Percentiles rank a stretch among this genome's conserved stretches.
Evolutionary conservation across 2,888 invertebrate species (phyloP).

Genomic region (Epistrophella euchroma): DNA sequence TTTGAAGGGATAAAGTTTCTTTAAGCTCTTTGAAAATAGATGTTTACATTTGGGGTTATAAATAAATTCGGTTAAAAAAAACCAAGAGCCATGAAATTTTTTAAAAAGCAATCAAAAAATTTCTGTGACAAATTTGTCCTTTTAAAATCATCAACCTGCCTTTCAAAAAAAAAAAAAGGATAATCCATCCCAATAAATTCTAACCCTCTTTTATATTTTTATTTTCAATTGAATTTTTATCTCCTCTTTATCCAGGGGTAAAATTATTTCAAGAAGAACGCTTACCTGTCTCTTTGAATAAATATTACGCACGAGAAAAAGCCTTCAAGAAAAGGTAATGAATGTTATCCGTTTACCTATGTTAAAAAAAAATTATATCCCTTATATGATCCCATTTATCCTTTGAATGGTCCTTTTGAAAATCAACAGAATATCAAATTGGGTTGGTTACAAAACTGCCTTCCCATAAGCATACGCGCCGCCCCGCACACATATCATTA

Average conservation of each 20-base stretch:
- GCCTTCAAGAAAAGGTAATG: conserved; percentile 22
- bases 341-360: conserved; percentile 26
- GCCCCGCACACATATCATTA: conserved; percentile 9
- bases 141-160: conserved; percentile 16
- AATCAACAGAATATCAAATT: conserved; percentile 70
- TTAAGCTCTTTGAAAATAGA: not conserved
- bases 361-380: conserved; percentile 25
- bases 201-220: not conserved
- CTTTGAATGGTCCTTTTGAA: conserved; percentile 59
- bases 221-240: conserved; percentile 31
- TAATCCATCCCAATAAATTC: conserved; percentile 31
- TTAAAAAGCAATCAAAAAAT: conserved; percentile 26
- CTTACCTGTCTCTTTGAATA: conserved; percentile 35
- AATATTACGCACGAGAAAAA: conserved; percentile 7
- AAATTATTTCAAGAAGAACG: conserved; percentile 22
- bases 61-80: not conserved
- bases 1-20: accelerated
- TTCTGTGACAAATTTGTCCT: conserved; percentile 12
- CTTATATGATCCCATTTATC: conserved; percentile 59
- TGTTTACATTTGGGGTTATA: not conserved
- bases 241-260: conserved; percentile 6
- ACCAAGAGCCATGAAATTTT: conserved; percentile 16
- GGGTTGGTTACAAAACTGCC: conserved; percentile 45
- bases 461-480: not conserved
- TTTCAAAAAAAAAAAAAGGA: conserved; percentile 20